Evolutionary conservation across 1,140 invertebrate genomes (phyloP), one percentile per base, ranked within the genome.

Genomic region (Penaeus vannamei): DNA sequence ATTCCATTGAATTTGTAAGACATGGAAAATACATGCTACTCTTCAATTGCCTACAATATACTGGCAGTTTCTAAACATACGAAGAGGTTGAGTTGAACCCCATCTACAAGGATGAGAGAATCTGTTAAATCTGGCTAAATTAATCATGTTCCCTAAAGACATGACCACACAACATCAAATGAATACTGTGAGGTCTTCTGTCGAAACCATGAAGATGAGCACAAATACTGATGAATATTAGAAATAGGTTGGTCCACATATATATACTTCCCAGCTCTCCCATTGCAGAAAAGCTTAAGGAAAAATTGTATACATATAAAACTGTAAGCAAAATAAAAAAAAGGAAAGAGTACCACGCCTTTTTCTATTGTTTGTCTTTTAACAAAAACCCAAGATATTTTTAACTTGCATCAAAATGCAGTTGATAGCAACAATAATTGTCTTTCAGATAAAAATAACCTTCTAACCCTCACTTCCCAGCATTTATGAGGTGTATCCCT

Each of bases 211-310:
- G 79, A 80, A 32, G 62, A 80, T 66, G 60, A 82, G 60, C 86
- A 59, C 62, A 80, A 76, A 32, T 64, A 61, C 61, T 87, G 46
- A 82, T 72, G 60, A 81, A 86, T 82, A 23, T 46, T 87, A 87
- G 26, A 53, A 81, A 83, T 87, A 87, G 29, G 79, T 87, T 87
- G 86, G 86, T 87, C 86, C 86, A 72, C 86, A 23, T 53, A 87
- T 46, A 82, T 87, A 23, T 82, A 61, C 20, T 80, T 83, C 42
- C 79, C 32, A 53, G 53, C 53, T 53, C 14, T 10, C 53, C 53
- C 53, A 0, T 53, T 53, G 53, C 12, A 53, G 53, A 53, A 53
- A 53, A 17, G 53, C 53, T 17, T 53, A 12, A 53, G 53, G 14
- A 53, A 53, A 53, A 53, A 53, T 10, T 53, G 53, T 53, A 53